Evolutionary conservation across 2,113 vertebrate genomes (phyloP).

Genomic region (Mixornis gularis): DNA sequence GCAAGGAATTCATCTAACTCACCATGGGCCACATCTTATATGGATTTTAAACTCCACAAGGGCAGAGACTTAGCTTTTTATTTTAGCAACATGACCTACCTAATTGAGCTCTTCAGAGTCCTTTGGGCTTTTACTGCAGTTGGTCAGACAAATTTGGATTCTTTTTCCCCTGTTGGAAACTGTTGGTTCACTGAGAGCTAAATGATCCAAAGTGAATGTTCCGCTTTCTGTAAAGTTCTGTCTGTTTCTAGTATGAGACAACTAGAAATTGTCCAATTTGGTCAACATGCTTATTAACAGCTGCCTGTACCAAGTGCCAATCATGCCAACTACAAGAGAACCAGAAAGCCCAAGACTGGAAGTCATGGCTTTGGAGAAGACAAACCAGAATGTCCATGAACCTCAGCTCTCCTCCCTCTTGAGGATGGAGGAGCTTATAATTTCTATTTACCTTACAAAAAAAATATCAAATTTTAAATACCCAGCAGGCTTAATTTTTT

Average conservation of each 20-base stretch:
- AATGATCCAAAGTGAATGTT: neutral
- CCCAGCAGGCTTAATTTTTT: neutral
- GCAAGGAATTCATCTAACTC: neutral
- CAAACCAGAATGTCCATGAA: neutral
- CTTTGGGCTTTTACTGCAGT: neutral
- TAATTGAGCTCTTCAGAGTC: neutral
- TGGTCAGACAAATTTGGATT: neutral
- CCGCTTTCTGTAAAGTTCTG: neutral
- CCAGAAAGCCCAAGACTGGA: neutral
- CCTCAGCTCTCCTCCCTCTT: neutral
- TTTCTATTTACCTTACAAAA: neutral
- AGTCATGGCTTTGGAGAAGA: neutral
- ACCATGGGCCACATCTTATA: neutral
- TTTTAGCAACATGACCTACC: conserved; percentile 8
- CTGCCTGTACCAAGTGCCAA: neutral
- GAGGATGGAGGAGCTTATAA: neutral
- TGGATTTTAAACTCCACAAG: neutral
- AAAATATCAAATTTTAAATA: neutral
- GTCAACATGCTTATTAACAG: neutral
- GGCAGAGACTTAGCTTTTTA: neutral
- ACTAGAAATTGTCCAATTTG: neutral
- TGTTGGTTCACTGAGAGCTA: neutral
- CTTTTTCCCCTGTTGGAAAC: neutral
- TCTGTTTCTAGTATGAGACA: neutral
- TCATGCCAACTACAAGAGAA: neutral